Percentiles rank a stretch among this genome's conserved stretches.
phyloP scores from a whole-genome alignment of 1,140 invertebrate species.

The Amphibalanus amphitrite region DNA sequence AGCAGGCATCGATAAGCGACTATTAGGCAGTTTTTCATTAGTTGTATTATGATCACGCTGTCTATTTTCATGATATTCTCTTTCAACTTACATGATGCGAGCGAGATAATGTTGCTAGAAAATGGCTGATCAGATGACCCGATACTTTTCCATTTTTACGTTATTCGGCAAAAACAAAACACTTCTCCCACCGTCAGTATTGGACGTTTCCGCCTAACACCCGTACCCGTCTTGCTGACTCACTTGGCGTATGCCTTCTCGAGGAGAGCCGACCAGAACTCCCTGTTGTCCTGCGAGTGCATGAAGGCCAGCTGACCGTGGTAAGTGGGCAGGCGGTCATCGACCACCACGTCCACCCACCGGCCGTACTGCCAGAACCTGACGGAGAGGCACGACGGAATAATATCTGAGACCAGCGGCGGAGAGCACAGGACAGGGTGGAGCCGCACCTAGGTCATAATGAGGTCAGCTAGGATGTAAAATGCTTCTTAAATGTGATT shows the following conservation, averaged over 20 bases:
- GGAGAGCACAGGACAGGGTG: too few relatives aligned
- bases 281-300: constrained; percentile 27
- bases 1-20: too few relatives aligned
- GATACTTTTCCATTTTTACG: constrained; percentile 82
- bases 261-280: constrained; percentile 32
- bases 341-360: constrained; percentile 33
- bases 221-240: constrained; percentile 10
- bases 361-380: constrained; percentile 27
- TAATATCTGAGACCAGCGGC: too few relatives aligned
- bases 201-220: constrained; percentile 85
- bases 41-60: too few relatives aligned
- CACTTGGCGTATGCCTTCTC: constrained; percentile 34
- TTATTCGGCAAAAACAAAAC: constrained; percentile 41
- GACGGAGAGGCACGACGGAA: constrained; percentile 19
- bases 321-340: constrained; percentile 36
- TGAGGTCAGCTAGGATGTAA: too few relatives aligned
- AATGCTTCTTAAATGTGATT: too few relatives aligned
- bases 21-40: too few relatives aligned
- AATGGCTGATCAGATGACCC: too few relatives aligned
- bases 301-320: constrained; percentile 34
- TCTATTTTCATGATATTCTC: too few relatives aligned
- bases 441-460: too few relatives aligned
- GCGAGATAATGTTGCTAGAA: too few relatives aligned
- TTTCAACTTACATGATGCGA: too few relatives aligned
- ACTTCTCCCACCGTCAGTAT: constrained; percentile 26